phyloP scores from a whole-genome alignment of 2,888 invertebrate species.

The Scaptomyza caliginosa region DNA sequence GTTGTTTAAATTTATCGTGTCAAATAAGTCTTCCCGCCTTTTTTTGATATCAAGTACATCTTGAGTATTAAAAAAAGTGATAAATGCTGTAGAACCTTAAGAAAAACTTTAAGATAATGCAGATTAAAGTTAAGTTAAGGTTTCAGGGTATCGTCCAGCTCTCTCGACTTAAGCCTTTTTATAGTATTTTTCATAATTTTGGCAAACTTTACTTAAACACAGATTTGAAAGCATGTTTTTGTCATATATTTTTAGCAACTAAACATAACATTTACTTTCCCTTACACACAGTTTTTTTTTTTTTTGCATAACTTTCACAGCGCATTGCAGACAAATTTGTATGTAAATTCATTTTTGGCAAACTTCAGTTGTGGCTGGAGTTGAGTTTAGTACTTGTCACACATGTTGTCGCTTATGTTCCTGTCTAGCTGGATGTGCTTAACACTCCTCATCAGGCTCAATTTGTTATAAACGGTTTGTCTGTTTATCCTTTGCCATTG shows the following conservation, averaged over 20 bases:
- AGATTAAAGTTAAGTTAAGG: too few species aligned
- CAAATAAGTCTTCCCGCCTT: too few species aligned
- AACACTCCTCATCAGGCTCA: conserved; percentile 73
- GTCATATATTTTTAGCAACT: conserved; percentile 1
- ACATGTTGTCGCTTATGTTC: conserved; percentile 63
- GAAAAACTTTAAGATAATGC: too few species aligned
- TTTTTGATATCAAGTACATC: too few species aligned
- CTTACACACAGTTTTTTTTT: conserved; percentile 33
- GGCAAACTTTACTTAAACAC: too few species aligned
- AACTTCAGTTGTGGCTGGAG: conserved; percentile 23
- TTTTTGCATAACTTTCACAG: conserved; percentile 29
- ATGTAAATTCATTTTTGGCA: conserved; percentile 68
- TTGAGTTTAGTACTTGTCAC: conserved; percentile 60
- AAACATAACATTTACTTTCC: conserved; percentile 34
- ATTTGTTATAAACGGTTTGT: conserved; percentile 72
- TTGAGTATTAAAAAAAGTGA: too few species aligned
- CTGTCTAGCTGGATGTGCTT: conserved; percentile 48
- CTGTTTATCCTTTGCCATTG: conserved; percentile 64
- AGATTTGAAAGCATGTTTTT: neutral
- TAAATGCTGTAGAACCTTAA: too few species aligned
- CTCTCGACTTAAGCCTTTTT: too few species aligned
- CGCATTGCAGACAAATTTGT: conserved; percentile 70
- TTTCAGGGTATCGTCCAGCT: too few species aligned
- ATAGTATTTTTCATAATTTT: too few species aligned
- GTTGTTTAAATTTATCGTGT: too few species aligned